Evolutionary conservation across 2,888 invertebrate genomes (phyloP).

Genomic region (Caenorhabditis japonica): DNA sequence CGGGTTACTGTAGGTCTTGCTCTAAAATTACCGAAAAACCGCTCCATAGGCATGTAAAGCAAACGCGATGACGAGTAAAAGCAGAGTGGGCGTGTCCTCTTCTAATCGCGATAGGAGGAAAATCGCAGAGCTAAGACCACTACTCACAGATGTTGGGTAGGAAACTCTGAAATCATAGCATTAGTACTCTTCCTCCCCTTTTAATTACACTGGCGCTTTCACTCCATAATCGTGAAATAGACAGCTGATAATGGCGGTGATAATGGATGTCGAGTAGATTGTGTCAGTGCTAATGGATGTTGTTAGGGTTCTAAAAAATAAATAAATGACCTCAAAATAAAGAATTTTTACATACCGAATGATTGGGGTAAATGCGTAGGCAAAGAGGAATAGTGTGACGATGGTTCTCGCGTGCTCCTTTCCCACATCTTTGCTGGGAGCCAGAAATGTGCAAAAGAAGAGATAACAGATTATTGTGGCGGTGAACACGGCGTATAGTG

Average conservation of each 20-base stretch:
- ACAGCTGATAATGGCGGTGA: slow-evolving; percentile 89
- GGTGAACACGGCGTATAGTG: slow-evolving; percentile 31
- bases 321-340: background rate
- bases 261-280: slow-evolving; percentile 91
- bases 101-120: slow-evolving; percentile 92
- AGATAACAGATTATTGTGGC: slow-evolving; percentile 22
- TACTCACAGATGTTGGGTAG: slow-evolving; percentile 91
- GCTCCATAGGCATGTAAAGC: slow-evolving; percentile 79
- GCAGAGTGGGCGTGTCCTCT: slow-evolving; percentile 89
- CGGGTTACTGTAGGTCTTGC: background rate
- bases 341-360: slow-evolving; percentile 63
- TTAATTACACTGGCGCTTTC: slow-evolving; percentile 82
- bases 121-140: slow-evolving; percentile 93
- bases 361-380: slow-evolving; percentile 90
- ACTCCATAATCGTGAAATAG: slow-evolving; percentile 93
- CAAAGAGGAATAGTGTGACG: slow-evolving; percentile 87
- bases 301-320: slow-evolving; percentile 87
- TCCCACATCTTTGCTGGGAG: background rate
- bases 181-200: background rate
- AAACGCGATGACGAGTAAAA: slow-evolving; percentile 89
- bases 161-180: slow-evolving; percentile 83
- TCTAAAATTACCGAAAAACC: slow-evolving; percentile 36
- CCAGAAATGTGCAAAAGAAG: slow-evolving; percentile 31
- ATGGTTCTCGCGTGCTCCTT: slow-evolving; percentile 80
- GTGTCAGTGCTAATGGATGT: slow-evolving; percentile 97